Conservation (phyloP, 2,888 invertebrate genomes). For the Muschampia plurimacula region DNA sequence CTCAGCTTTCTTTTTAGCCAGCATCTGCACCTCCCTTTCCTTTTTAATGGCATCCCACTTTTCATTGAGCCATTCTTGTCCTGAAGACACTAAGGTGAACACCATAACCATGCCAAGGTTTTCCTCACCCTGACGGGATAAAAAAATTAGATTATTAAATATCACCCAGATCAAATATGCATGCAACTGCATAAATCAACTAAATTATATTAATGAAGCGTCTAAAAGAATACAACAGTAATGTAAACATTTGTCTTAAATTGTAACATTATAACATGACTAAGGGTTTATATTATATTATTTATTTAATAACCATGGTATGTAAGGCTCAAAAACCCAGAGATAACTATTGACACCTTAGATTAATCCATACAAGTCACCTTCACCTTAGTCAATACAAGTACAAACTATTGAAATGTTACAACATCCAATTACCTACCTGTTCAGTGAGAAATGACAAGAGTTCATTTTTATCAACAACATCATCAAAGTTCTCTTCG, state of each 20-base stretch:
- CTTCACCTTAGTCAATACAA: no score
- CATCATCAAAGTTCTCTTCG: constrained; percentile 91
- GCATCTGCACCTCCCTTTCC: constrained; percentile 88
- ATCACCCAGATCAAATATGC: no score
- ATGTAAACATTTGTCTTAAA: constrained; percentile 8
- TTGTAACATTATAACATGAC: constrained; percentile 13
- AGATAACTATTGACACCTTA: no score
- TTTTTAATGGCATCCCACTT: constrained; percentile 93
- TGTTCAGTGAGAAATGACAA: constrained; percentile 88
- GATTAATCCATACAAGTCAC: no score
- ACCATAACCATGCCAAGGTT: constrained; percentile 99
- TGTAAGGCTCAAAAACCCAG: no score
- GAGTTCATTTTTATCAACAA: constrained; percentile 87
- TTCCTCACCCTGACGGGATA: constrained; percentile 88
- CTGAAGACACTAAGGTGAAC: constrained; percentile 96
- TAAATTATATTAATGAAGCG: no score
- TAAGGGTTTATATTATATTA: background rate
- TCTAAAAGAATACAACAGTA: no score
- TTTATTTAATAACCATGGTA: no score
- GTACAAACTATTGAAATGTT: no score
- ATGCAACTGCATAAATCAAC: no score
- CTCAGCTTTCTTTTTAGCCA: constrained; percentile 88
- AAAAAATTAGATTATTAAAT: background rate
- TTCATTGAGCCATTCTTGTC: constrained; percentile 96
- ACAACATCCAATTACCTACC: no score